Base-by-base conservation (phyloP, 2,113 vertebrate species). In the human region DNA sequence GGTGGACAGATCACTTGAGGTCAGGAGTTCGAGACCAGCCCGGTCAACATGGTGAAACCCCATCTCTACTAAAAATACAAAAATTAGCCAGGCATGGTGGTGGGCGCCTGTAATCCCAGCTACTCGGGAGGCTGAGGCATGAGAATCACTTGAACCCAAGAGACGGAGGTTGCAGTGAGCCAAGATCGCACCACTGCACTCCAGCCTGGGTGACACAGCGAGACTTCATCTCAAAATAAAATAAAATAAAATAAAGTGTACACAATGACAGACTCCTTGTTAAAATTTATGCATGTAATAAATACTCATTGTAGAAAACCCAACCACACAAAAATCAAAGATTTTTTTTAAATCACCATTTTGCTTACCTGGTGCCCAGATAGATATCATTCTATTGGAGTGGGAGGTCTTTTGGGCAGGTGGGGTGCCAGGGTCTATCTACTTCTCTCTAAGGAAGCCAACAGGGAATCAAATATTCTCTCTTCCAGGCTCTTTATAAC, bases 241-340 rank as follows among this genome's bases (percentile, higher is more conserved):
- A 55, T 17, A 52, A 52, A 52, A 52, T 18, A 55, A 55, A 55
- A 55, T 6, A 55, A 55, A 55, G 52, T 20, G 18, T 55, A 16
- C 25, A 88, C 79, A 93, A 80, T 45, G 61, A 73, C 85, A 61
- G 52, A n/a, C 18, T 38, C 30, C 13, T 73, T 93, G 35, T n/a
- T 40, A 14, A 81, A 73, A 75, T 27, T 40, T 73, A 64, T 10
- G 55, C 16, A 12, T 40, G 8, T 81, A 38, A 73, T 64, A 61
- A 80, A 25, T 66, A 45, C 9, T 86, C 35, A 17, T 9, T 61
- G 20, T 35, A 75, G 43, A 32, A 57, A 59, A 32, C 8, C 45
- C 64, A 89, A 81, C 76, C 40, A 23, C 3, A n/a, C 27, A 88
- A 35, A 83, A 89, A 55, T 55, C 59, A 70, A 88, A 48, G 52